Evolutionary conservation across 2,888 invertebrate genomes (phyloP).

Genomic region (Melangyna quadrimaculata): DNA sequence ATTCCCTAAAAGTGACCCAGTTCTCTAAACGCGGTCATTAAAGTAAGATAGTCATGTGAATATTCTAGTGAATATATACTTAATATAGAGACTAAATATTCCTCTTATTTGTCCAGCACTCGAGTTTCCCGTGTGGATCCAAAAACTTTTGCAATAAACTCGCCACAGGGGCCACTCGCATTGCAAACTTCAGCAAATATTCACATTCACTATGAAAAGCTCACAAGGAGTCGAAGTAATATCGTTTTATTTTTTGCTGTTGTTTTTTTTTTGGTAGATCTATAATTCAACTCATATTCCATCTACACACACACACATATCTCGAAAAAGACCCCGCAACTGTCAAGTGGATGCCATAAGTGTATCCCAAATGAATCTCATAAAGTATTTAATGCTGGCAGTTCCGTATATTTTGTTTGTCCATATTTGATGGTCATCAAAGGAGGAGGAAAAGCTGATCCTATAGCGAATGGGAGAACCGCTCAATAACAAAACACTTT

Average conservation of each 20-base stretch:
- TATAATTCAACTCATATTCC: conserved; percentile 33
- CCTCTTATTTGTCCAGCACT: conserved; percentile 58
- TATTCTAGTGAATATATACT: not conserved
- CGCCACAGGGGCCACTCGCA: conserved; percentile 22
- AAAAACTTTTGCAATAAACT: conserved; percentile 57
- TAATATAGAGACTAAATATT: not conserved
- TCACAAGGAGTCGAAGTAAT: conserved; percentile 18
- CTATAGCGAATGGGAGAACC: not conserved
- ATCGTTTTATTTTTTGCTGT: conserved; percentile 5
- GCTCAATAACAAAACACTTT: conserved; percentile 51
- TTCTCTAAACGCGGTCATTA: conserved; percentile 33
- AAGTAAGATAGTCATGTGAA: not conserved
- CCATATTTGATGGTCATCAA: conserved; percentile 27
- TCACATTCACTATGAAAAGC: not conserved
- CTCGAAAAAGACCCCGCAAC: not conserved
- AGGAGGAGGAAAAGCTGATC: not conserved
- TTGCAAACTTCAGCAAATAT: conserved; percentile 3
- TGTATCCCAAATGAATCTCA: not conserved
- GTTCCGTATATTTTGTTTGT: conserved; percentile 7
- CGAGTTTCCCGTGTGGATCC: conserved; percentile 35
- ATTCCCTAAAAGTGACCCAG: conserved; percentile 23
- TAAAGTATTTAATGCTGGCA: conserved; percentile 48
- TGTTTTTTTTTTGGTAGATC: conserved; percentile 17
- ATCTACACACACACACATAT: not conserved
- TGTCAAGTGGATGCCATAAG: not conserved